Evolutionary conservation across 2,797 vertebrate species (phyloP).

Genomic region (Anomalospiza imberbis): DNA sequence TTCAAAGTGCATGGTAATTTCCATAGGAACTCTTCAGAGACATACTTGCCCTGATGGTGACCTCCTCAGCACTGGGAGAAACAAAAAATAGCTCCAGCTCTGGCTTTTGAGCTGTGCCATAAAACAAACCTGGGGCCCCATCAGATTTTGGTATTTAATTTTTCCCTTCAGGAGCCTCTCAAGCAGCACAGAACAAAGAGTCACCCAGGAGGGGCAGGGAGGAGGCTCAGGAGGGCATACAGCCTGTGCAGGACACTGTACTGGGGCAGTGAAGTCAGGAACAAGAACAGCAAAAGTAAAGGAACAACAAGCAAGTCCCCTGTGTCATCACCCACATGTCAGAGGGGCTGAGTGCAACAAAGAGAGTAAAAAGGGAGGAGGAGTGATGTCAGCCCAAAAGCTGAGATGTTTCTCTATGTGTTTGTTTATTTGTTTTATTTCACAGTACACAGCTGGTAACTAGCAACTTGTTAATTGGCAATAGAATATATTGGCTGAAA

Average conservation of each 20-base stretch:
- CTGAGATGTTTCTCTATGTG: neutral
- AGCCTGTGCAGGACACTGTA: accelerated
- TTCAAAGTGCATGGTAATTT: neutral
- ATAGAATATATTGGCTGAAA: neutral
- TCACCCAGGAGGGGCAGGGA: neutral
- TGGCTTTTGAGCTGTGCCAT: neutral
- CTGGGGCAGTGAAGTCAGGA: neutral
- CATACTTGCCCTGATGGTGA: neutral
- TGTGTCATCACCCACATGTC: accelerated
- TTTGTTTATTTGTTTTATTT: neutral
- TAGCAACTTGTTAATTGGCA: neutral
- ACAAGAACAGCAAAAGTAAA: neutral
- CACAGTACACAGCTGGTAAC: neutral
- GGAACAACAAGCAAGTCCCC: neutral
- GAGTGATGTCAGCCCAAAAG: neutral
- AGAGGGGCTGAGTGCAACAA: neutral
- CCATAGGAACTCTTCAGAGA: neutral
- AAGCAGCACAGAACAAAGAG: neutral
- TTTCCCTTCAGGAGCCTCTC: neutral
- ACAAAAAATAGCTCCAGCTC: neutral
- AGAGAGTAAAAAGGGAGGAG: neutral
- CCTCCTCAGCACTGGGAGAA: neutral
- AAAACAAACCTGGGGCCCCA: neutral
- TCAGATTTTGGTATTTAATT: neutral
- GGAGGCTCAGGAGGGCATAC: neutral